Evolutionary conservation across 2,888 invertebrate species (phyloP), one percentile per base, ranked within the genome.

Genomic region (Cetonia aurata): DNA sequence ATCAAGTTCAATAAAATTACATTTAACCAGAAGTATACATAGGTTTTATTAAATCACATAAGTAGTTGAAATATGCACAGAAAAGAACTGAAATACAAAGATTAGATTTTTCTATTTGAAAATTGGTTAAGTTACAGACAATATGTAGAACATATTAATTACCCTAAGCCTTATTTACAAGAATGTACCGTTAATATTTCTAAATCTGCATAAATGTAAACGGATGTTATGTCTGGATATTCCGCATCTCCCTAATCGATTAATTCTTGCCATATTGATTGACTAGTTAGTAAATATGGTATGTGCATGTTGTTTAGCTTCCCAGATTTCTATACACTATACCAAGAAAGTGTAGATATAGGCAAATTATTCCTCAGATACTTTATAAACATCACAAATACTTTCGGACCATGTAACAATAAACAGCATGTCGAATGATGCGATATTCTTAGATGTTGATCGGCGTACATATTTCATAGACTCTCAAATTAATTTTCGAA

Each of bases 251-350:
- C 48, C 17, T 50, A 50, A 65, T 60, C 48, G 60, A 48, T 50
- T 52, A 50, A 41, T 65, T 65, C 62, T 15, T 65, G 62, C 62
- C 62, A 65, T 50, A 65, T 37, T 65, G 62, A 65, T 65, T 65
- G 62, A 65, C 62, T 37, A 12, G 62, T 65, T 65, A 65, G 62
- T 65, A 65, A 65, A 65, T 65, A 65, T 50, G 62, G 62, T 65
- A 65, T 65, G 37, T 65, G 50, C 37, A 50, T 37, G 37, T 65
- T 50, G 62, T 10, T 65, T 65, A 65, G 33, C 33, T 65, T 65
- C 15, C 13, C 13, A 41, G 13, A 41, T 2, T 13, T 31, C 37
- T 65, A 48, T 31, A 65, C 62, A 65, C 50, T 65, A 33, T 33
- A 46, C 62, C 48, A 62, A 33, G 62, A 62, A 62, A 62, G 17